Evolutionary conservation across 2,797 vertebrate genomes (phyloP), one percentile per base, ranked within the genome.

Genomic region (Thunnus albacares): DNA sequence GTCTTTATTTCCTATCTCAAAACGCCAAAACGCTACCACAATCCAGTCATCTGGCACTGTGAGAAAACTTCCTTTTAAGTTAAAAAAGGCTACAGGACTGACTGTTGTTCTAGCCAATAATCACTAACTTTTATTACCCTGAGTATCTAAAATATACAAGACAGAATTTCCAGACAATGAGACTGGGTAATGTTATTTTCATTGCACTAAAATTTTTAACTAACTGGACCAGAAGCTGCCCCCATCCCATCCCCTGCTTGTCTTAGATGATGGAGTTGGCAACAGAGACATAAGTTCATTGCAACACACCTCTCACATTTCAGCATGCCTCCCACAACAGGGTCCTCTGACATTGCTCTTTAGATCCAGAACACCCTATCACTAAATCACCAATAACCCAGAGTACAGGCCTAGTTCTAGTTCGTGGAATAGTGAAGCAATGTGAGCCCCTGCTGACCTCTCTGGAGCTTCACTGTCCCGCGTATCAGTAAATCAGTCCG

Each of bases 401-500:
- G 67, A 83, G 82, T 83, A 71, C 85, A 90, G 88, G 77, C 68
- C 85, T 67, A 22, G 64, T 79, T 83, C 81, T 67, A 22, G 64
- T 79, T 83, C 81, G 74, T 92, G 93, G 90, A 90, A 90, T 85
- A 88, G 90, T 62, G 88, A 92, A 89, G 92, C 84, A 82, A 85
- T 57, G 83, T 41, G 72, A 89, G 80, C 85, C 86, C 87, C 80
- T 13, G 68, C 75, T 93, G 92, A 93, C 90, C 92, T 90, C 88
- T 88, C 77, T 67, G 80, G 83, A 89, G 87, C 88, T 89, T 81
- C 61, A 75, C 85, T 72, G 71, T 92, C 71, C 88, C 57, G 52
- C 60, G 83, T 79, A 90, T 89, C 92, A 49, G 90, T 96, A 96
- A 95, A 96, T 95, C 96, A 95, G 94, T 84, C 91, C 53, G 57